Evolutionary conservation across 2,113 vertebrate species (phyloP), one percentile per base, ranked within the genome.

Genomic region (Pheucticus melanocephalus): DNA sequence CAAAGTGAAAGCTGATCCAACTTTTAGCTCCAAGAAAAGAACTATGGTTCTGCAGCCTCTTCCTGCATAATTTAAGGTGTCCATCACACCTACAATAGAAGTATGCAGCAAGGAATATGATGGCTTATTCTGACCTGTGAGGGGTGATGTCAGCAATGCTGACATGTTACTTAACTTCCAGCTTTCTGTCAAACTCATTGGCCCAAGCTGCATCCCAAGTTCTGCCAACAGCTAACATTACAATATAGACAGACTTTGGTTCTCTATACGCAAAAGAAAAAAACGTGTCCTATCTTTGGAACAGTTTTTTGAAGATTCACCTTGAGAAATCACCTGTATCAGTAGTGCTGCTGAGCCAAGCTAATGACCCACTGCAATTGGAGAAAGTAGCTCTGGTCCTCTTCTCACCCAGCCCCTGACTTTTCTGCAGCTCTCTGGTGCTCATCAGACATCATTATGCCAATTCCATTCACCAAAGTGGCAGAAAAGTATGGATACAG

Each of bases 71-170:
- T 31, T 35, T 25, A 37, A 81, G 45, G n/a, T 57, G 22, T 35
- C 59, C 33, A 76, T 28, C 39, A 78, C 15, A 66, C 25, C 54
- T 33, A 8, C 7, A 79, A 56, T 0, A 31, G 45, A 86, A 59
- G 5, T 23, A 51, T 0, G 37, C 37, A 72, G 57, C 45, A 45
- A 33, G 23, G 53, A 81, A 40, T 15, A 51, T 0, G 0, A 47
- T 17, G 40, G 44, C 71, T 90, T 15, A 1, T 54, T 86, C 20
- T 69, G 37, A 88, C 66, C 68, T 37, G 42, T 7, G 21, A 37
- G 13, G 7, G 9, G 37, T 1, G 7, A 61, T 71, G 39, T 50
- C 54, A 91, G 35, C 42, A 82, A 60, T 33, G 40, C 35, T 45
- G 19, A 45, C 33, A 60, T 5, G 15, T 59, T 56, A 56, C 30